phyloP scores from a whole-genome alignment of 2,113 vertebrate species.

The Serinus canaria region DNA sequence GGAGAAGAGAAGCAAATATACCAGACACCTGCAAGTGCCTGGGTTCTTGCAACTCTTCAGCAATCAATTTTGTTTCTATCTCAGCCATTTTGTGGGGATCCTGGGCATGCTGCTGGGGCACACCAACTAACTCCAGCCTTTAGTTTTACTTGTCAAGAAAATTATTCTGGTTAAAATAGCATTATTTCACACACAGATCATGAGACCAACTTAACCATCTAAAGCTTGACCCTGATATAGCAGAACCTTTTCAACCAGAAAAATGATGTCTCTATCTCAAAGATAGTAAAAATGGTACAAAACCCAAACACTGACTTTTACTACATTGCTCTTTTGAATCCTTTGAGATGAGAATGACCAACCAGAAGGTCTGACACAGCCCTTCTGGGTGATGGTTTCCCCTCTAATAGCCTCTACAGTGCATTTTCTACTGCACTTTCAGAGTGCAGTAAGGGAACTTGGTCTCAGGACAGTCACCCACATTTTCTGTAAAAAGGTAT shows the following conservation, averaged over 20 bases:
- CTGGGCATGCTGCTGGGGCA: too few relatives aligned
- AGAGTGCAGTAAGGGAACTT: not conserved
- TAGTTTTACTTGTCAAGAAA: not conserved
- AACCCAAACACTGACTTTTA: not conserved
- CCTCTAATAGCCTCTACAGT: not conserved
- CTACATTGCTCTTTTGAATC: not conserved
- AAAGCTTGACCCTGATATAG: not conserved
- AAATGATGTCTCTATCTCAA: not conserved
- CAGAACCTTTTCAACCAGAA: not conserved
- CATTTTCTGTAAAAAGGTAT: not conserved
- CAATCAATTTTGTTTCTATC: not conserved
- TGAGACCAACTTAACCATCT: not conserved
- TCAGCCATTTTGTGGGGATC: not conserved
- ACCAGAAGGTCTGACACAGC: not conserved
- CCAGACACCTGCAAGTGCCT: not conserved
- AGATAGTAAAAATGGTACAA: not conserved
- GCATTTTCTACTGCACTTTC: not conserved
- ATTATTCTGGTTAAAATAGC: not conserved
- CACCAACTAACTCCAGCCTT: not conserved
- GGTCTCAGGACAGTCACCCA: not conserved
- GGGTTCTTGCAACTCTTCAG: not conserved
- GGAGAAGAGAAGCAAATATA: not conserved
- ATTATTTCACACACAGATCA: not conserved
- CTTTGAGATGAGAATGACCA: not conserved
- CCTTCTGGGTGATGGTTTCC: not conserved